phyloP scores from a whole-genome alignment of 2,113 vertebrate species.

The Beaufortia kweichowensis region DNA sequence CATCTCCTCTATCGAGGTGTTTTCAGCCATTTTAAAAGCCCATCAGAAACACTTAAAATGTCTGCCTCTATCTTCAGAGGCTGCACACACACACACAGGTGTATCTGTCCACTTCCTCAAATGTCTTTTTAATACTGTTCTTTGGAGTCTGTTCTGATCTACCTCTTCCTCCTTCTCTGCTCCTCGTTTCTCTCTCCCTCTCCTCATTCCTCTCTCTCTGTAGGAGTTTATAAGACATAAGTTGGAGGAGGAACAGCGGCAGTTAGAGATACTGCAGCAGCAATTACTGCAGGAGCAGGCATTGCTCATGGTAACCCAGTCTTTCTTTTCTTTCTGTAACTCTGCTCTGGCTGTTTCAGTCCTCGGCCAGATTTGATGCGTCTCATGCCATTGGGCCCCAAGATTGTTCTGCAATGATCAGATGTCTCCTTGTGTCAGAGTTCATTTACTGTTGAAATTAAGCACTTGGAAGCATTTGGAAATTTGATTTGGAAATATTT shows the following conservation, averaged over 20 bases:
- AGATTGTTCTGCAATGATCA: background rate
- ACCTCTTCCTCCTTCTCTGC: conserved; percentile 47
- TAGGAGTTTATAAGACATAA: conserved; percentile 94
- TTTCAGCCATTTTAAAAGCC: conserved; percentile 40
- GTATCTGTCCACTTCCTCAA: conserved; percentile 38
- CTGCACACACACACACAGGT: conserved; percentile 9
- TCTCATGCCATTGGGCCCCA: background rate
- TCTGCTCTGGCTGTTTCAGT: conserved; percentile 3
- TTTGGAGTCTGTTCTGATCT: conserved; percentile 29
- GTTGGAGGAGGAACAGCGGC: conserved; percentile 92
- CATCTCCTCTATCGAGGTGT: conserved; percentile 9
- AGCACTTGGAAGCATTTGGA: too few species aligned
- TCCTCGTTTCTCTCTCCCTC: conserved; percentile 31
- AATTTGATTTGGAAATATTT: background rate
- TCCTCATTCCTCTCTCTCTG: conserved; percentile 52
- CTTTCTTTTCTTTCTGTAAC: conserved; percentile 31
- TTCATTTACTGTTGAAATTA: too few species aligned
- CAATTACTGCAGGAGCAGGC: conserved; percentile 95
- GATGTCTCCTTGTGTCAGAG: background rate
- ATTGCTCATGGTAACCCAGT: conserved; percentile 85
- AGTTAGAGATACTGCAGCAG: conserved; percentile 94
- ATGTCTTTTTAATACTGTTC: conserved; percentile 38
- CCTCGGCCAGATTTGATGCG: background rate
- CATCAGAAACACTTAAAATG: conserved; percentile 30
- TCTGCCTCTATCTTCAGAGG: background rate